Base-by-base conservation (phyloP, 2,113 vertebrate species). In the Globicephala melas region DNA sequence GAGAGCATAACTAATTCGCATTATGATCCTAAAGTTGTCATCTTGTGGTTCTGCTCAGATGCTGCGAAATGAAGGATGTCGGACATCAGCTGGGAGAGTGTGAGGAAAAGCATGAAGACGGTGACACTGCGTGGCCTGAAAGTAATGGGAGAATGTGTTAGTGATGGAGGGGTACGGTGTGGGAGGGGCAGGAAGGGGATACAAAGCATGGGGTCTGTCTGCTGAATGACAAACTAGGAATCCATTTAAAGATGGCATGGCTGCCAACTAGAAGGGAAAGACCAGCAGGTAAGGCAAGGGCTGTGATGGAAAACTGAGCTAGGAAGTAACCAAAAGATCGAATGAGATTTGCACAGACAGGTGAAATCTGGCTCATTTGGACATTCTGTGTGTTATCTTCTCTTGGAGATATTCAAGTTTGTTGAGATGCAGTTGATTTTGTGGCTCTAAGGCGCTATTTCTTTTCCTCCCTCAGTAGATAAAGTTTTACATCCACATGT, bases 21-120 rank as follows among this genome's bases (percentile, higher is more conserved):
- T 91, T 97, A 96, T 90, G 86, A 97, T 96, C 50, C 26, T 95
- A 79, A 97, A 94, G 95, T 77, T 84, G 58, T 96, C 89, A 96
- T 96, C 97, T 80, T 60, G 90, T 89, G 70, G 82, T 92, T 98
- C 98, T 97, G 90, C 93, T 97, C 82, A 88, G 94, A 88, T 95
- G 93, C 90, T 2, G 63, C 58, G 50, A 94, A 94, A 97, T 97
- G 93, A 97, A 98, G 70, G 71, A 91, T 97, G 98, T 95, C 6
- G 23, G 86, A 70, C 90, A 96, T 95, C 97, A 9, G 2, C 98
- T 84, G 90, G 84, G 87, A 91, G 96, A 94, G 77, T 77, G 62
- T 68, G 58, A 89, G 33, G 63, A 1, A 97, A 81, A 96, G 95
- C 28, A 8, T 0, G 13, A 88, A 20, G 44, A 83, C 23, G 38